Base-by-base conservation (phyloP, 92 coral and sea anemone species). In the Epizoanthus scotinus region DNA sequence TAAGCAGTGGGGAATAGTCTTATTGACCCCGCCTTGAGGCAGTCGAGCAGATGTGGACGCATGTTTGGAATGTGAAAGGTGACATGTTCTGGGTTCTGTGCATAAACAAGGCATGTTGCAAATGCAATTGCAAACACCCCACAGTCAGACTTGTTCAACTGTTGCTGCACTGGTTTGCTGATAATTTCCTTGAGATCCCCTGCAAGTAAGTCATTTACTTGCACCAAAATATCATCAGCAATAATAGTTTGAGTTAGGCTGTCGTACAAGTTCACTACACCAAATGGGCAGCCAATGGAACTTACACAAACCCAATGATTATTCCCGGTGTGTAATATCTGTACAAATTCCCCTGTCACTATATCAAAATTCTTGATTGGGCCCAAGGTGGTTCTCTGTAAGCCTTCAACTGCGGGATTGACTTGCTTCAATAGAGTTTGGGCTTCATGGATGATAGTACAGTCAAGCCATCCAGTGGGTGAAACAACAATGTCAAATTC, bases 91-190 rank as follows among this genome's bases (percentile, higher is more conserved):
- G 88, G 89, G 26, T 78, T 59, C 28, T 61, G 62, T 25, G 77
- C 86, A 77, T 79, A 85, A 27, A 59, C 86, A 36, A 88, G 83
- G 60, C 86, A 79, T 0, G 91, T 88, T 42, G 89, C 91, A 85
- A 72, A 88, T 2, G 89, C 86, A 0, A 64, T 73, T 0, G 91
- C 89, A 74, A 88, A 85, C 8, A 88, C 61, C 17, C 91, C 89
- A 61, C 84, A 84, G 66, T 81, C 88, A 67, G 69, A 50, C 42
- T 17, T 2, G 13, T 80, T 78, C 28, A 6, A 1, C 53, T 78
- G 81, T 61, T 86, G 89, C 50, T 70, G 65, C 6, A 79, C 82
- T 27, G 29, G 31, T 25, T 27, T 22, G 34, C 29, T 77, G 27
- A 42, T 42, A 34, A 87, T 69, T 6, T 71, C 61, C 28, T 71